Evolutionary conservation across 2,888 invertebrate genomes (phyloP).

Genomic region (Metallyticus violacea): DNA sequence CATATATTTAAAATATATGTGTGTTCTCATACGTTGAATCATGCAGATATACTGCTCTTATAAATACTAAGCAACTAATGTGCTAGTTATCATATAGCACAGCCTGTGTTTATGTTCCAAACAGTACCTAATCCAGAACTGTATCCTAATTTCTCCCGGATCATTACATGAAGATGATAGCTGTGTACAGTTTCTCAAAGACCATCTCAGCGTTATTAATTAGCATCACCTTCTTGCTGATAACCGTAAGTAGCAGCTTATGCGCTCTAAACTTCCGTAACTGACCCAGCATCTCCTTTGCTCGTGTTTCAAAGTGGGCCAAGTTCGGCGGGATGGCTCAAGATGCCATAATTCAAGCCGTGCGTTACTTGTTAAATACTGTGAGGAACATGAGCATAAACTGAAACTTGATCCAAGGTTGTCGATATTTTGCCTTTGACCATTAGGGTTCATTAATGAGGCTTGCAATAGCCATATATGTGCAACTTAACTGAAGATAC

Average conservation of each 20-base stretch:
- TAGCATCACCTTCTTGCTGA: neutral
- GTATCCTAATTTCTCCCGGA: neutral
- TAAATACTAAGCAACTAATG: no score
- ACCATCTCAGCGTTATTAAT: no score
- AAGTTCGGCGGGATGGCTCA: neutral
- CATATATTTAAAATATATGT: no score
- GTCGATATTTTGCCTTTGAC: no score
- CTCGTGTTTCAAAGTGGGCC: neutral
- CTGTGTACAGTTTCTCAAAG: neutral
- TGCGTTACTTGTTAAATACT: neutral
- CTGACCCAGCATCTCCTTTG: neutral
- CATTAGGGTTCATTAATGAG: no score
- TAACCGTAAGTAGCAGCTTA: neutral
- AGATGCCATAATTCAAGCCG: neutral
- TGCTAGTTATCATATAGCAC: no score
- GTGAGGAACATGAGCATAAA: neutral
- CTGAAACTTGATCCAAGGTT: neutral
- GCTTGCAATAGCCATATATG: no score
- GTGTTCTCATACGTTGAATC: no score
- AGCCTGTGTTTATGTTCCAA: no score
- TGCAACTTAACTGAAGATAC: no score
- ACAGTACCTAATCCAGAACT: neutral
- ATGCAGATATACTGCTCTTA: no score
- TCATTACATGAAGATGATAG: no score
- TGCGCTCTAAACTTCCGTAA: neutral